phyloP scores from a whole-genome alignment of 2,888 invertebrate genomes.

The Dynastes maya region DNA sequence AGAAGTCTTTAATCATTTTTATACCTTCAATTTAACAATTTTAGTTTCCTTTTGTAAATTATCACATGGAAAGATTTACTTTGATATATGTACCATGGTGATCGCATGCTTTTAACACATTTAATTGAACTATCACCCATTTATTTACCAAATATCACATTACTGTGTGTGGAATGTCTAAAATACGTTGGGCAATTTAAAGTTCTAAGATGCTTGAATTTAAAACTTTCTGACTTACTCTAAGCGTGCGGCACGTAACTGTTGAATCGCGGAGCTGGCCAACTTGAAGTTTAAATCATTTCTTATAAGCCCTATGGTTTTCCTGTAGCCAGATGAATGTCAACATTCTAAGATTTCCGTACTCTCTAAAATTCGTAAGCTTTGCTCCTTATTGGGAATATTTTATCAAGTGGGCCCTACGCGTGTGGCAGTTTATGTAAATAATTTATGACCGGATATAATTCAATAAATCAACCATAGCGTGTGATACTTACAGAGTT shows the following conservation, averaged over 20 bases:
- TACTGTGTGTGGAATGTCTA: slow-evolving; percentile 52
- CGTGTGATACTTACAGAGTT: no score
- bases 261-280: slow-evolving; percentile 85
- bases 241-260: no score
- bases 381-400: neutral
- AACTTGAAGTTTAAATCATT: slow-evolving; percentile 80
- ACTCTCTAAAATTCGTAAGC: slow-evolving; percentile 68
- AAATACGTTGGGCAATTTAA: neutral
- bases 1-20: neutral
- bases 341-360: slow-evolving; percentile 71
- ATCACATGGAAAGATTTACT: slow-evolving; percentile 81
- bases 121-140: slow-evolving; percentile 75
- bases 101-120: slow-evolving; percentile 77
- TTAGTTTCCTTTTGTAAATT: slow-evolving; percentile 79
- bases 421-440: neutral
- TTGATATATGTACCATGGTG: slow-evolving; percentile 80
- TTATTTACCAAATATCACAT: slow-evolving; percentile 62
- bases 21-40: slow-evolving; percentile 81
- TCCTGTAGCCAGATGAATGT: slow-evolving; percentile 84
- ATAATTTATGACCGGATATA: no score
- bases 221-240: no score
- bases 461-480: no score
- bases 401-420: neutral
- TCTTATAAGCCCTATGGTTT: slow-evolving; percentile 86
- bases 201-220: no score